These are phyloP conservation scores for Watsonalla cultraria DNA, from an alignment of 2,888 invertebrate species.

Conservation along the genomic window DNA sequence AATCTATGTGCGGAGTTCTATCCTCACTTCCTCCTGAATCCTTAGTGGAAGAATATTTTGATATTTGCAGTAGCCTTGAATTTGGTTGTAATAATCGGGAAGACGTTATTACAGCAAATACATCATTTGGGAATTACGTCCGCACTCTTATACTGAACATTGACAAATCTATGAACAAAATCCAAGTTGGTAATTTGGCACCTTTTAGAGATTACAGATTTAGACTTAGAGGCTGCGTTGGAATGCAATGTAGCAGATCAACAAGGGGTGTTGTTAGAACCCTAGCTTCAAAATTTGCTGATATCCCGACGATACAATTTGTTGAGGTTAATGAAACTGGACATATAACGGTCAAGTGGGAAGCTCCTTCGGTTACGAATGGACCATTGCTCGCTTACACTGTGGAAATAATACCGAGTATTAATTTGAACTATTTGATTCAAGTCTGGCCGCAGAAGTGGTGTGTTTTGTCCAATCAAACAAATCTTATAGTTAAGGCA, in stretches of 20 bases:
- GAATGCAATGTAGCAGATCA: conserved; percentile 49
- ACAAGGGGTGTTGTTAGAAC: conserved; percentile 53
- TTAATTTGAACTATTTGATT: conserved; percentile 26
- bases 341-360: conserved; percentile 47
- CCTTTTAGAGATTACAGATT: conserved; percentile 66
- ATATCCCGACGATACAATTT: conserved; percentile 37
- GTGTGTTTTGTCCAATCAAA: conserved; percentile 42
- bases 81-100: conserved; percentile 38
- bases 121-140: conserved; percentile 37
- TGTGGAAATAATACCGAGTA: conserved; percentile 50
- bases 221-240: conserved; percentile 52
- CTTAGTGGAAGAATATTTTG: conserved; percentile 55
- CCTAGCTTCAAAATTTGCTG: conserved; percentile 38
- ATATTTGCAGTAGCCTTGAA: conserved; percentile 43
- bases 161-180: conserved; percentile 31
- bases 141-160: conserved; percentile 45
- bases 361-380: conserved; percentile 49
- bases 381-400: conserved; percentile 59
- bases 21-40: conserved; percentile 47
- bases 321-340: conserved; percentile 31
- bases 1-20: conserved; percentile 56
- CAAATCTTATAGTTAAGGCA: conserved; percentile 26
- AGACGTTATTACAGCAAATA: conserved; percentile 35
- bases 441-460: conserved; percentile 40
- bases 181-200: conserved; percentile 48